Evolutionary conservation across 1,140 invertebrate genomes (phyloP).

Genomic region (Euglossa dilemma): DNA sequence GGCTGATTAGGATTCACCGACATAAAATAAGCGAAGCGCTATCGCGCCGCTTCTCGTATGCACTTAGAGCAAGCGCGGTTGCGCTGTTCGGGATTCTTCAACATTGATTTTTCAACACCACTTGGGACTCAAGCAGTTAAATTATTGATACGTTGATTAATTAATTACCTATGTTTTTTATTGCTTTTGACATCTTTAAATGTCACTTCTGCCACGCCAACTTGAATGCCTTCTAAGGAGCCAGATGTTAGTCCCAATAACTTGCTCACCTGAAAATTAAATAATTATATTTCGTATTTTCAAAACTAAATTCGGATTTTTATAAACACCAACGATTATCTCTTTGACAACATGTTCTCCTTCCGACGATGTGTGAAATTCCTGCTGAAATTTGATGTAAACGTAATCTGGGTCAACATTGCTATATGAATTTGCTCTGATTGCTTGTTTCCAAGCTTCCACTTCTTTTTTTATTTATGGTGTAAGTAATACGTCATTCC

Average conservation of each 20-base stretch:
- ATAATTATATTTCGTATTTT: background rate
- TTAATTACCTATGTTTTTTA: slow-evolving; percentile 85
- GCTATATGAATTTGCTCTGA: slow-evolving; percentile 79
- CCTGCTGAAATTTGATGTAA: slow-evolving; percentile 86
- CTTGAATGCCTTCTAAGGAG: slow-evolving; percentile 84
- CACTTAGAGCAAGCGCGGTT: too few species aligned
- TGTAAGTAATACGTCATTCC: slow-evolving; percentile 63
- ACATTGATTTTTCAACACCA: too few species aligned
- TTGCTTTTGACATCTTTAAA: slow-evolving; percentile 90
- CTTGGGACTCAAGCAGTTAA: too few species aligned
- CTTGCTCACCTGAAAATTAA: slow-evolving; percentile 81
- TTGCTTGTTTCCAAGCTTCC: slow-evolving; percentile 69
- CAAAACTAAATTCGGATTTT: background rate
- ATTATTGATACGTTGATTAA: background rate
- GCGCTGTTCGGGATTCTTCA: too few species aligned
- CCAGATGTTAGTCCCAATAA: slow-evolving; percentile 85
- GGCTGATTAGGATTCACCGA: too few species aligned
- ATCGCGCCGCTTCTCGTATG: too few species aligned
- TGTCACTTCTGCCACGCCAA: slow-evolving; percentile 89
- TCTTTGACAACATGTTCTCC: slow-evolving; percentile 72
- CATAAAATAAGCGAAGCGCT: too few species aligned
- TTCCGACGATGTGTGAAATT: slow-evolving; percentile 73
- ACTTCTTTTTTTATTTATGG: slow-evolving; percentile 81
- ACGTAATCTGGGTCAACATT: slow-evolving; percentile 87
- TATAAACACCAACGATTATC: slow-evolving; percentile 7